Base-by-base conservation (phyloP, 1,140 invertebrate species). In the Scylla paramamosain region DNA sequence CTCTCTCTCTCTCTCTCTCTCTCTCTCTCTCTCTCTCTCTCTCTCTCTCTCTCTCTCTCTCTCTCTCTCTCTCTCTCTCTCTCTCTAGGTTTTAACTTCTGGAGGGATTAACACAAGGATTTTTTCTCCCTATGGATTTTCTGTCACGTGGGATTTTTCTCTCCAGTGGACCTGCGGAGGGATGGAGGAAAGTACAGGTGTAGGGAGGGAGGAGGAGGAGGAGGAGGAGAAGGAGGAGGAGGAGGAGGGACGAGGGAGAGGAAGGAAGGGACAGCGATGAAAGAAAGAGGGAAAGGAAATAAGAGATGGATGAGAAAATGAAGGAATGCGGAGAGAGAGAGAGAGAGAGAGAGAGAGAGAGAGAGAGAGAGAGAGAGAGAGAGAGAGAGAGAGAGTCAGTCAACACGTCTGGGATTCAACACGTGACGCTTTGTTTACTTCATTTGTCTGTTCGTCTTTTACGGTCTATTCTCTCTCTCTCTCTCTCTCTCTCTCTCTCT, bases 401-500 rank as follows among this genome's bases (percentile, higher is more conserved):
- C 46, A 46, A 83, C 82, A 25, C 3, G 87, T 6, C 28, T 31
- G 28, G 39, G 48, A n/a, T 92, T 67, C 25, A 84, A 77, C 29
- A 29, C 83, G 39, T 48, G 94, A 28, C 39, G 59, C 46, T 29
- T n/a, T 91, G 52, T 59, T 59, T 59, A 12, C 52, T 59, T 59
- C 52, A 59, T 59, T 59, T 59, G 52, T 59, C 52, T 59, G 52
- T 59, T 12, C 20, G 52, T 59, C 52, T 59, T 59, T 59, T 16
- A 0, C 52, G 1, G 20, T 59, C 52, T 59, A 12, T 12, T 39
- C 29, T 32, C 39, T 39, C 84, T 32, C 39, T 87, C n/a, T 87
- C 84, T 87, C 84, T 87, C 84, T 87, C 84, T 87, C 84, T 87
- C 84, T 87, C 84, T 87, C 84, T 87, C 84, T 87, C 84, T 87